Evolutionary conservation across 2,888 invertebrate genomes (phyloP), one percentile per base, ranked within the genome.

Genomic region (Pyralis farinalis): DNA sequence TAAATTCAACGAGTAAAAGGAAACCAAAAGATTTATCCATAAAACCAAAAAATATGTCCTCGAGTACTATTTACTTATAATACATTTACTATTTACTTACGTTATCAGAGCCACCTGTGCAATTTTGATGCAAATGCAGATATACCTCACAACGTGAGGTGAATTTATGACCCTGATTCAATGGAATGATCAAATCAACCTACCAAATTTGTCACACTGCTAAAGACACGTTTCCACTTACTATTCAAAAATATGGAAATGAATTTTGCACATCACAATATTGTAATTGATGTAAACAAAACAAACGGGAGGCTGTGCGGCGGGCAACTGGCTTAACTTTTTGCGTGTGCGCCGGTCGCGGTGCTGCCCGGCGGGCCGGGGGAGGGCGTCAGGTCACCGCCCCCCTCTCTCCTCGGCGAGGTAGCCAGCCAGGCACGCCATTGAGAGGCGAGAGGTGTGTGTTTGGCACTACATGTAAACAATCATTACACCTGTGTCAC

Each of bases 221-320:
- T 16, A 16, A 30, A 30, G 12, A 7, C 9, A 27, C 16, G 4
- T 33, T 39, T 33, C 25, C 16, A 9, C 25, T 32, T 27, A 16
- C 27, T 16, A 16, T 12, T 10, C 9, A 27, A 8, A 32, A 38
- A 27, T 38, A 34, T 37, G 41, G 21, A 34, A 46, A 35, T 36
- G 16, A 30, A 22, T 40, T 41, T 38, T 28, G 32, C 33, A 55
- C 60, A 58, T 62, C 70, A 71, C 63, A 33, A 53, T 58, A 58
- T 53, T 54, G 44, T 53, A 57, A 52, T 64, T 52, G 59, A 66
- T 78, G 83, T 86, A 83, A 87, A 87, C 84, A 88, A 87, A 76
- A n/a, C 16, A 16, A 16, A 25, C 77, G 73, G 78, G 84, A 87
- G 87, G 86, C 85, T 85, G 84, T 78, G 80, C 83, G 82, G 76